Conservation (phyloP, 2,113 vertebrate genomes). For the Psephotus haematonotus region DNA sequence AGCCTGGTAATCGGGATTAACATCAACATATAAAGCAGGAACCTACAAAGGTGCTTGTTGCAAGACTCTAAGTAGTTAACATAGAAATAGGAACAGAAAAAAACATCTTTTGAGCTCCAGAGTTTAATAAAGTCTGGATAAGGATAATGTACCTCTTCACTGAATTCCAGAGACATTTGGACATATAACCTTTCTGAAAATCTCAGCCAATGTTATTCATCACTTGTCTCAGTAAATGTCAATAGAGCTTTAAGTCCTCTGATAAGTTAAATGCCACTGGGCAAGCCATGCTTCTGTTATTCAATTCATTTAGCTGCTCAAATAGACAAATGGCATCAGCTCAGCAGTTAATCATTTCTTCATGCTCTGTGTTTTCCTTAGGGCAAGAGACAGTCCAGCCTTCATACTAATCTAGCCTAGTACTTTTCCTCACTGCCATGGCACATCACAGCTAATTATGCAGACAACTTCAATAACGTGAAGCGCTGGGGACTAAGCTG, state of each 20-base stretch:
- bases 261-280: conserved; percentile 59
- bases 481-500: background rate
- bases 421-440: background rate
- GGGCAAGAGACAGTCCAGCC: conserved; percentile 35
- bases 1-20: background rate
- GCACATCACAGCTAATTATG: conserved; percentile 40
- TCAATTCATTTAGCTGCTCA: conserved; percentile 62
- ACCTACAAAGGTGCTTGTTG: background rate
- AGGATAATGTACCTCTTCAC: conserved; percentile 18
- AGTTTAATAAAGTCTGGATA: conserved; percentile 25
- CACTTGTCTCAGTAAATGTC: conserved; percentile 39
- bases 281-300: conserved; percentile 2
- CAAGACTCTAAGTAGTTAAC: background rate
- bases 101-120: background rate
- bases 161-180: conserved; percentile 24
- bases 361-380: conserved; percentile 42
- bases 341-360: conserved; percentile 61
- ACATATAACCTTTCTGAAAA: conserved; percentile 19
- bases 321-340: conserved; percentile 59
- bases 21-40: background rate
- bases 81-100: background rate
- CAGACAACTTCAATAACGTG: conserved; percentile 8
- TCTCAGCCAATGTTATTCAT: conserved; percentile 14
- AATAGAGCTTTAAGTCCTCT: conserved; percentile 40
- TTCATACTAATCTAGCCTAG: conserved; percentile 26